A percentile compares a stretch with the other conserved stretches of the same genome.
Evolutionary conservation across 2,797 vertebrate genomes (phyloP).

Genomic region (Zalophus californianus): DNA sequence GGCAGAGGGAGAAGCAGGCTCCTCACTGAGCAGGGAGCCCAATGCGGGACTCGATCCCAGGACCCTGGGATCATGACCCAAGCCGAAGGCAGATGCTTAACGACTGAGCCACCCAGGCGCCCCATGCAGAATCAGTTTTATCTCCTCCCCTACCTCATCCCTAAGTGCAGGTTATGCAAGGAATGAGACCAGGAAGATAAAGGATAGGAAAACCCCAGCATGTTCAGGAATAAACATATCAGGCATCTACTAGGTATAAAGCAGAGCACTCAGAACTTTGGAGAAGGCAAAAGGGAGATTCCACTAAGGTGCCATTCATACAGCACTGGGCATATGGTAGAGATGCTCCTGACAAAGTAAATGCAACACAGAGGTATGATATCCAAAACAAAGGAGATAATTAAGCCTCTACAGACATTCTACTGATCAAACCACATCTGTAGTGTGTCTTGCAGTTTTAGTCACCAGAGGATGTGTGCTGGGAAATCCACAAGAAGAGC

Average conservation of each 20-base stretch:
- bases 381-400: neutral
- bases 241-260: neutral
- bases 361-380: too few relatives aligned
- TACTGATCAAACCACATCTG: neutral
- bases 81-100: too few relatives aligned
- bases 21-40: too few relatives aligned
- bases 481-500: neutral
- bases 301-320: neutral
- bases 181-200: neutral
- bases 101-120: too few relatives aligned
- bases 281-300: neutral
- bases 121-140: neutral
- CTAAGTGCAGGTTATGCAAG: neutral
- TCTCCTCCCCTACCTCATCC: neutral
- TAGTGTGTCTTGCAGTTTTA: neutral
- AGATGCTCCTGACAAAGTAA: neutral
- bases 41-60: too few relatives aligned
- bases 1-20: too few relatives aligned
- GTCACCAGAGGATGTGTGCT: neutral
- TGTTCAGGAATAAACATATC: neutral
- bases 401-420: neutral
- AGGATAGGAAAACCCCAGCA: neutral
- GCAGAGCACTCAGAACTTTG: neutral
- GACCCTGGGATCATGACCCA: too few relatives aligned
- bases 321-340: neutral